phyloP scores from a whole-genome alignment of 1,140 invertebrate genomes.

The Drosophila ohnishii region DNA sequence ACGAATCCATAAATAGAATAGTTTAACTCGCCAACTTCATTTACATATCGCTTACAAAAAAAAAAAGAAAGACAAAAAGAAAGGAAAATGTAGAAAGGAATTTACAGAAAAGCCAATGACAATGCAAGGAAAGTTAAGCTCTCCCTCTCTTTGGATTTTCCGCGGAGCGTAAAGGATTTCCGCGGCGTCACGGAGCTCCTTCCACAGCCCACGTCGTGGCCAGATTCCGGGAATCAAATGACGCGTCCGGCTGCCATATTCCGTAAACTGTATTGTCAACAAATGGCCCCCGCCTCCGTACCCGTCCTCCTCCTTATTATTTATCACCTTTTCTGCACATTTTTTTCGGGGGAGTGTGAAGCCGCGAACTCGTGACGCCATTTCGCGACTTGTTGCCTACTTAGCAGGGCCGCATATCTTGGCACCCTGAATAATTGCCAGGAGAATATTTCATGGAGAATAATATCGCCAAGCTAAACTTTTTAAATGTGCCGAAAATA shows the following conservation, averaged over 20 bases:
- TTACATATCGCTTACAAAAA: not conserved
- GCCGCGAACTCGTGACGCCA: slow-evolving; percentile 36
- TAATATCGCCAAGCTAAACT: slow-evolving; percentile 47
- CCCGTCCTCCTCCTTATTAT: slow-evolving; percentile 2
- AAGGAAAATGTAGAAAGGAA: not conserved
- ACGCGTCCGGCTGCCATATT: slow-evolving; percentile 32
- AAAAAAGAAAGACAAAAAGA: not conserved
- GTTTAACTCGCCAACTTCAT: slow-evolving; percentile 2
- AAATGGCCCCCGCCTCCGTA: slow-evolving; percentile 22
- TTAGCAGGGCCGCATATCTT: slow-evolving; percentile 53
- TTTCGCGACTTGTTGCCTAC: slow-evolving; percentile 59
- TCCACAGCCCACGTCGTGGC: slow-evolving; percentile 30
- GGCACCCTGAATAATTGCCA: slow-evolving; percentile 63
- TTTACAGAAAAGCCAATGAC: not conserved
- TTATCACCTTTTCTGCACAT: slow-evolving; percentile 7
- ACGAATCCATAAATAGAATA: slow-evolving; percentile 20
- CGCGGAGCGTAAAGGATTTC: slow-evolving; percentile 27
- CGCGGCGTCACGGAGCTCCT: slow-evolving; percentile 29
- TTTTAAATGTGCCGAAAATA: slow-evolving; percentile 64
- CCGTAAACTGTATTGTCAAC: slow-evolving; percentile 58
- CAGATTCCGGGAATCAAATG: slow-evolving; percentile 55
- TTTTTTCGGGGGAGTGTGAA: not conserved
- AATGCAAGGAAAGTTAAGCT: not conserved
- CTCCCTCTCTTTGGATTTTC: slow-evolving; percentile 2
- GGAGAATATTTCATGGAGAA: slow-evolving; percentile 49